Evolutionary conservation across 2,888 invertebrate species (phyloP), one percentile per base, ranked within the genome.

Genomic region (Hofmannophila pseudospretella): DNA sequence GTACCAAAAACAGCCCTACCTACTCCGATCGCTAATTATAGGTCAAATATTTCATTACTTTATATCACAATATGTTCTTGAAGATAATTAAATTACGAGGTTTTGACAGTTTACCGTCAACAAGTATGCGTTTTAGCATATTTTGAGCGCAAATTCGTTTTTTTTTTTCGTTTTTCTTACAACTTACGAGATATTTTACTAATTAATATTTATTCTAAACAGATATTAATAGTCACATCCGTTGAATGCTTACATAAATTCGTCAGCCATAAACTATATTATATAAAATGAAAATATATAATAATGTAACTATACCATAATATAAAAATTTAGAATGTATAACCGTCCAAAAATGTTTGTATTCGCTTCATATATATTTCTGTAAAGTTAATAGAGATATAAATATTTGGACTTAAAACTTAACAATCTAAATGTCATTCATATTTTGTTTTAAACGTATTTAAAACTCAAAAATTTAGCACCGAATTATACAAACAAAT

Each of bases 151-250:
- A n/a, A 23, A 23, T n/a, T n/a, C 23, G 8, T 23, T 23, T 23
- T n/a, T 5, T 23, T 4, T n/a, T n/a, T n/a, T 23, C 4, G 7
- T 23, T n/a, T 5, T n/a, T 4, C 4, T 2, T n/a, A 23, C 2
- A 23, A 23, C 23, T 23, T 23, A 23, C 22, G 4, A 23, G 32
- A 39, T 16, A 34, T 32, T 40, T 41, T 32, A 16, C 36, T 47
- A 49, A 37, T 34, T 41, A 36, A 42, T 38, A 36, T 37, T 38
- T 32, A 10, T 14, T 3, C 28, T 28, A 33, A 16, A 20, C 10
- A 31, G 5, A 19, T 44, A 31, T 46, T 23, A 65, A 73, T 75
- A 77, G 76, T 72, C 76, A 77, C 76, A 77, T 69, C 76, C 76
- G 58, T 47, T 42, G 48, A 54, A 46, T 39, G 38, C 44, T 30